These are phyloP conservation scores for Glandiceps talaboti DNA, from an alignment of 53 echinoderm and acorn worm species.

Conservation along the genomic window DNA sequence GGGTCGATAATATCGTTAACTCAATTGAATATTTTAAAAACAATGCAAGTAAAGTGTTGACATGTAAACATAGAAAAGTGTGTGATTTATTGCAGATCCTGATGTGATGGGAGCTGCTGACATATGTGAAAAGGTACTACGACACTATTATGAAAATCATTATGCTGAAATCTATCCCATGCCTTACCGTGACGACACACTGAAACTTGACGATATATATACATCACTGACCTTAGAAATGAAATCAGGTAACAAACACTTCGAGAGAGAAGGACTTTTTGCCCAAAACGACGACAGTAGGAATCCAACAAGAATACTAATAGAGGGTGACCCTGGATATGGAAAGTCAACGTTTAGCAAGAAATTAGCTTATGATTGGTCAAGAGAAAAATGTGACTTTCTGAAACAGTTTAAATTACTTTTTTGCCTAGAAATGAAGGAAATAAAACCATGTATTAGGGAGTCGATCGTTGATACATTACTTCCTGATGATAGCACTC, in stretches of 20 bases:
- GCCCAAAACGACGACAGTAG: neutral
- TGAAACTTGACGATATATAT: neutral
- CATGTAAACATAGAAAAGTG: too few relatives aligned
- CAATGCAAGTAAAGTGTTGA: too few relatives aligned
- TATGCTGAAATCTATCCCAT: neutral
- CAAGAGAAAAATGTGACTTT: neutral
- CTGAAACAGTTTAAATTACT: neutral
- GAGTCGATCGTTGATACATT: neutral
- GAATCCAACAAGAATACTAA: neutral
- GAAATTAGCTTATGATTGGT: neutral
- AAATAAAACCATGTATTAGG: neutral
- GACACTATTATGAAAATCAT: neutral
- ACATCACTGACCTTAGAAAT: neutral
- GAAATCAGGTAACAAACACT: neutral
- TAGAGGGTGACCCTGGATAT: neutral
- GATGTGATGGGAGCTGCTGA: too few relatives aligned
- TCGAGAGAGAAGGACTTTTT: neutral
- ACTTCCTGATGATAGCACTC: neutral
- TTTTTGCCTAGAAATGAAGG: too few relatives aligned
- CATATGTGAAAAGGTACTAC: neutral
- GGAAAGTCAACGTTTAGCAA: neutral
- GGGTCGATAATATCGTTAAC: too few relatives aligned
- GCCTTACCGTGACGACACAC: neutral
- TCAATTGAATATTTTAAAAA: too few relatives aligned
- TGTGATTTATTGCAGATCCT: too few relatives aligned